Conservation (phyloP, 2,113 vertebrate genomes). For the Serilophus lunatus region DNA sequence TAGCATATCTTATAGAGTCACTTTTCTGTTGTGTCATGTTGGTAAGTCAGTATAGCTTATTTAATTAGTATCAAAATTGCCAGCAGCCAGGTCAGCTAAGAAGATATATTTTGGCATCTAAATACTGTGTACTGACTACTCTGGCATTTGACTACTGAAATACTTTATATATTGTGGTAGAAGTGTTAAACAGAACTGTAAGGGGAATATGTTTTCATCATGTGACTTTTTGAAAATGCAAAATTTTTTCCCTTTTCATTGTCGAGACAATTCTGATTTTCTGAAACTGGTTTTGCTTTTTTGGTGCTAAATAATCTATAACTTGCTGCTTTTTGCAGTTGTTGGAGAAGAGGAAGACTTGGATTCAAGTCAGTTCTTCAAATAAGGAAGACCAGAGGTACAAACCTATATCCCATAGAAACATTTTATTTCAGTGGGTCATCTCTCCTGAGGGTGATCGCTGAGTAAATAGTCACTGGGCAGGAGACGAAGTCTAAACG, state of each 20-base stretch:
- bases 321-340: not conserved
- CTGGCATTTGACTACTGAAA: not conserved
- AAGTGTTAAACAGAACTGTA: not conserved
- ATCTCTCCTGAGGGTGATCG: not conserved
- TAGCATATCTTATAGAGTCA: not conserved
- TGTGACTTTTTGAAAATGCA: not conserved
- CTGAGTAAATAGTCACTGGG: not conserved
- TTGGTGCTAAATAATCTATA: not conserved
- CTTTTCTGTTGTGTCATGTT: not conserved
- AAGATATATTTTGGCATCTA: not conserved
- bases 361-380: not conserved
- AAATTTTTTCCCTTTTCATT: not conserved
- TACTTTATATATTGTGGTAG: not conserved
- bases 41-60: not conserved
- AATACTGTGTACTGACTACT: not conserved
- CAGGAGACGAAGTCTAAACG: not conserved
- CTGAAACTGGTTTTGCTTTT: not conserved
- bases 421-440: not conserved
- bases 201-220: not conserved
- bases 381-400: not conserved
- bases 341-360: not conserved
- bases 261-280: not conserved
- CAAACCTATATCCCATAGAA: not conserved
- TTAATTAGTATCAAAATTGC: not conserved
- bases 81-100: constrained; percentile 4